Evolutionary conservation across 2,888 invertebrate species (phyloP).

Genomic region (Mesopsocus fuscifrons): DNA sequence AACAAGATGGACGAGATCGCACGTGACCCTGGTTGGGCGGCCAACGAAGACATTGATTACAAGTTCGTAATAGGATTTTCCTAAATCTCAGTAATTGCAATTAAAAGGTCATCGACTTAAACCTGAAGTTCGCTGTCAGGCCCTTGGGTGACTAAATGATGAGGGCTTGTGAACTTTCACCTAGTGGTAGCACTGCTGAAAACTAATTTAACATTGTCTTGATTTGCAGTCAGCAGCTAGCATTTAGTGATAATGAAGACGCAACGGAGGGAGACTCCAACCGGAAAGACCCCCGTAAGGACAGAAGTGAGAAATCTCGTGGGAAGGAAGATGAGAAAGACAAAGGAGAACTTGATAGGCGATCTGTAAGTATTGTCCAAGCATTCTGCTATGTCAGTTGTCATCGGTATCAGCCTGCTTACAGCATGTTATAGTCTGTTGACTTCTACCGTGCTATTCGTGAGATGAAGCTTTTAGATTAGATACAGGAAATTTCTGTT

Average conservation of each 20-base stretch:
- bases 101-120: neutral
- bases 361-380: no score
- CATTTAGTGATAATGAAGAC: slow-evolving; percentile 85
- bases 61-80: slow-evolving; percentile 32
- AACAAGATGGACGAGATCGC: slow-evolving; percentile 82
- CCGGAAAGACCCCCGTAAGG: slow-evolving; percentile 18
- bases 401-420: no score
- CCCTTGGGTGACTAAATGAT: neutral
- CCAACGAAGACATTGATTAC: slow-evolving; percentile 84
- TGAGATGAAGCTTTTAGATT: no score
- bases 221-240: slow-evolving; percentile 56
- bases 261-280: slow-evolving; percentile 16
- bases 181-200: no score
- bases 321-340: slow-evolving; percentile 16
- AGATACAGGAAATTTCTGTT: no score
- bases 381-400: no score
- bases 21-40: slow-evolving; percentile 80
- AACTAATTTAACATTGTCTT: slow-evolving; percentile 7
- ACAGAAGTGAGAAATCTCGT: slow-evolving; percentile 19
- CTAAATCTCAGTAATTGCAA: neutral
- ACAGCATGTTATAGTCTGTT: no score
- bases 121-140: no score
- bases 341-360: no score
- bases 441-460: no score
- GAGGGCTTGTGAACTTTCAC: no score